A percentile compares a stretch with the other conserved stretches of the same genome.
phyloP scores from a whole-genome alignment of 2,797 vertebrate genomes.

The Geotrypetes seraphini region DNA sequence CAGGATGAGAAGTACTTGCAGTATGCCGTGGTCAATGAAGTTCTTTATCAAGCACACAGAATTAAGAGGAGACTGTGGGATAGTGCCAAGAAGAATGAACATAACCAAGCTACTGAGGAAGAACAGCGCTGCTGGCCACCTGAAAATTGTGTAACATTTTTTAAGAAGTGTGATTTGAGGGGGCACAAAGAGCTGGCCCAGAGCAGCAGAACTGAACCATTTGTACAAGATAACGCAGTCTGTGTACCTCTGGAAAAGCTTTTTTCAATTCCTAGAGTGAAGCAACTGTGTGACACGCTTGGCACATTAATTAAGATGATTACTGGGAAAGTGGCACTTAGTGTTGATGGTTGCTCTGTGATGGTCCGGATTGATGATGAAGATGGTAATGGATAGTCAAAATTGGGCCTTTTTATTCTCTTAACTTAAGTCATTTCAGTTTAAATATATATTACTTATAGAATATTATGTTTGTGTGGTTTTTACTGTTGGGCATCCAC shows the following conservation, averaged over 20 bases:
- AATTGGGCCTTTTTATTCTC: too few species aligned
- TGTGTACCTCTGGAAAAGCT: constrained; percentile 64
- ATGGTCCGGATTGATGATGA: constrained; percentile 35
- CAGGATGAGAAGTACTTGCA: constrained; percentile 70
- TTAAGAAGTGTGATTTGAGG: neutral
- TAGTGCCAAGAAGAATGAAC: neutral
- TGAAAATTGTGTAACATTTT: neutral
- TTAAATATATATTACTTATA: too few species aligned
- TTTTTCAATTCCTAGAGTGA: constrained; percentile 61
- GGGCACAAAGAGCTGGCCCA: constrained; percentile 6
- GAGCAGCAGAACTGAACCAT: constrained; percentile 25
- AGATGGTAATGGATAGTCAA: constrained; percentile 14
- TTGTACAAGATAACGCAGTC: constrained; percentile 36
- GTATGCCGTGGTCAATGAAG: constrained; percentile 62
- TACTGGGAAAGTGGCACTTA: constrained; percentile 50
- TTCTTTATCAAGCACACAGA: constrained; percentile 52
- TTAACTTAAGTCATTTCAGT: too few species aligned
- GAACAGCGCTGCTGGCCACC: neutral
- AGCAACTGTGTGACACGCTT: constrained; percentile 54
- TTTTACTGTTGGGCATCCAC: too few species aligned
- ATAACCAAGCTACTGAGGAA: neutral
- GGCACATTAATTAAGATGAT: constrained; percentile 51
- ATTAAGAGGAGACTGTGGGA: constrained; percentile 47
- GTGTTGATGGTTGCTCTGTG: constrained; percentile 53
- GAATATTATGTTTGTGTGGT: too few species aligned